phyloP scores from a whole-genome alignment of 2,797 vertebrate genomes.

The Otolemur crassicaudatus region DNA sequence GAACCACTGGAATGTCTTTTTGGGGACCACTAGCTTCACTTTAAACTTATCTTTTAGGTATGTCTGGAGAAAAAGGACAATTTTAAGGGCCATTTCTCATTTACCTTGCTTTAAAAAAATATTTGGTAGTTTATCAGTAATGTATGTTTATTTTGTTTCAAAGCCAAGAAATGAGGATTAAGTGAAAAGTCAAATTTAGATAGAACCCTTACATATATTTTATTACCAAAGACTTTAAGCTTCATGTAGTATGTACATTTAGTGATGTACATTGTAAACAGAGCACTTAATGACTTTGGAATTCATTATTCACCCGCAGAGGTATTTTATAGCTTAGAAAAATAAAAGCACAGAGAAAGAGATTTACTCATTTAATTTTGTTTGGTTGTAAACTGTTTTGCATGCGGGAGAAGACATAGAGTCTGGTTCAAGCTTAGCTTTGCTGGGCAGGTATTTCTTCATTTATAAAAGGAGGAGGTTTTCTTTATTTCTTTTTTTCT shows the following conservation, averaged over 20 bases:
- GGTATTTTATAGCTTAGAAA: not conserved
- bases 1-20: not conserved
- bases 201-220: not conserved
- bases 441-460: not conserved
- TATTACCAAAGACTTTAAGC: not conserved
- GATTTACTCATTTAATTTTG: not conserved
- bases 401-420: not conserved
- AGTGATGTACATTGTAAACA: not conserved
- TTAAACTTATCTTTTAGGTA: not conserved
- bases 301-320: not conserved
- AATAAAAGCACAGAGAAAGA: not conserved
- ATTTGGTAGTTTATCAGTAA: not conserved
- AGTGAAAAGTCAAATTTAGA: not conserved
- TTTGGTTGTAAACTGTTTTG: not conserved
- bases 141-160: not conserved
- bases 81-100: not conserved
- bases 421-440: not conserved
- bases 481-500: not conserved
- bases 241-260: not conserved
- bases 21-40: not conserved
- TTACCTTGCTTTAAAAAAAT: not conserved
- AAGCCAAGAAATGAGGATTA: not conserved
- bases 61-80: not conserved
- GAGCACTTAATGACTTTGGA: not conserved
- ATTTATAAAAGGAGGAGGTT: constrained; percentile 35